phyloP scores from a whole-genome alignment of 1,140 invertebrate genomes.

The Drosophila kurseongensis region DNA sequence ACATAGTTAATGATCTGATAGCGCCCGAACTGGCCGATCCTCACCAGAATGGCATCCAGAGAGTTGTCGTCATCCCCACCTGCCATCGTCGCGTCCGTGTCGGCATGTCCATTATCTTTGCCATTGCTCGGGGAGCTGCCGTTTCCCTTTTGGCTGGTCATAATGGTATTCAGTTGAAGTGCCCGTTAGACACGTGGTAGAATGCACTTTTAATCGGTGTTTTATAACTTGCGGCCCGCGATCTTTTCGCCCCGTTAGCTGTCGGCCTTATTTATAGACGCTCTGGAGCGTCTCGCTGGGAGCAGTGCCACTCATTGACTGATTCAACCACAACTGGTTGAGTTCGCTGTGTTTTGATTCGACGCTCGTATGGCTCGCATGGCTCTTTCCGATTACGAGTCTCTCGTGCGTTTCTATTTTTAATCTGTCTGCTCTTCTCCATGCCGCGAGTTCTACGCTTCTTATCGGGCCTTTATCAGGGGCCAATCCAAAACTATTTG shows the following conservation, averaged over 20 bases:
- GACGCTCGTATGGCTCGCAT: not conserved
- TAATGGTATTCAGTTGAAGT: not conserved
- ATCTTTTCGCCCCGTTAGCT: conserved; percentile 7
- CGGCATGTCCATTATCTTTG: conserved; percentile 17
- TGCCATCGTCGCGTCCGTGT: conserved; percentile 20
- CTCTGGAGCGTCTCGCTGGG: conserved; percentile 37
- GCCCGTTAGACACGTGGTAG: conserved; percentile 45
- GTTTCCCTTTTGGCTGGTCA: conserved; percentile 30
- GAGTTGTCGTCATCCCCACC: conserved; percentile 52
- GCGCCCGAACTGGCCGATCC: conserved; percentile 85
- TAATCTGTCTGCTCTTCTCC: conserved; percentile 34
- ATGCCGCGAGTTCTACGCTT: not conserved
- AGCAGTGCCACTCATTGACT: conserved; percentile 58
- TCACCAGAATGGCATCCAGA: conserved; percentile 72
- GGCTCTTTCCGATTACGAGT: not conserved
- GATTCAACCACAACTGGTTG: conserved; percentile 13
- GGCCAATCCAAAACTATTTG: conserved; percentile 26
- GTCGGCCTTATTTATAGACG: conserved; percentile 14
- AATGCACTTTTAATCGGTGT: conserved; percentile 63
- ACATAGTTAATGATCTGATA: conserved; percentile 86
- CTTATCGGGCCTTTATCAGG: conserved; percentile 33
- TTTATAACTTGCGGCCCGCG: conserved; percentile 57
- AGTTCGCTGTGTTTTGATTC: conserved; percentile 10
- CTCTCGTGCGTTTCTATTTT: conserved; percentile 25
- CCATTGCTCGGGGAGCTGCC: conserved; percentile 3